phyloP scores from a whole-genome alignment of 2,113 vertebrate species.

The Ptilorrhoa leucosticta region DNA sequence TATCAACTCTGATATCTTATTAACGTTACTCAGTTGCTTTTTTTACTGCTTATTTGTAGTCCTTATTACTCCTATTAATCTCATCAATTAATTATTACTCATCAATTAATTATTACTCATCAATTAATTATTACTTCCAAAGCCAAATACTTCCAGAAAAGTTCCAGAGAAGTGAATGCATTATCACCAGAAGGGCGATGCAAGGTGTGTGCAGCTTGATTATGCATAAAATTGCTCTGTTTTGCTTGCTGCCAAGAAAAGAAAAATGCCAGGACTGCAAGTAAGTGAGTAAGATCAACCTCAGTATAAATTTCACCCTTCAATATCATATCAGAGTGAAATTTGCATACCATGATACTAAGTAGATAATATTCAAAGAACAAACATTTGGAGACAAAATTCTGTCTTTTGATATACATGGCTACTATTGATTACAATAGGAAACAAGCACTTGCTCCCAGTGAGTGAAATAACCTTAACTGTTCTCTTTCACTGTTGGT shows the following conservation, averaged over 20 bases:
- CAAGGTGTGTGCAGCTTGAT: neutral
- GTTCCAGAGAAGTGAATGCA: neutral
- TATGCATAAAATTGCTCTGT: neutral
- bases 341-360: neutral
- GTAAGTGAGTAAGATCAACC: neutral
- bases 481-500: neutral
- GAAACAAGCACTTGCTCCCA: neutral
- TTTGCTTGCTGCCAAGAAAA: neutral
- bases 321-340: neutral
- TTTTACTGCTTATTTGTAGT: neutral
- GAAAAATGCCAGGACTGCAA: neutral
- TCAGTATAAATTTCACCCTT: neutral
- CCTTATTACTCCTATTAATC: neutral
- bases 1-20: neutral
- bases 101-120: no score
- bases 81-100: neutral
- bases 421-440: neutral
- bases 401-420: neutral
- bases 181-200: neutral
- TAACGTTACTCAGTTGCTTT: neutral
- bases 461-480: neutral
- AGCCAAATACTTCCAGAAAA: neutral
- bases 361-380: neutral
- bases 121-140: neutral
- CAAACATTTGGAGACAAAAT: neutral